Base-by-base conservation (phyloP, 2,797 vertebrate genomes). In the Otus scops region DNA sequence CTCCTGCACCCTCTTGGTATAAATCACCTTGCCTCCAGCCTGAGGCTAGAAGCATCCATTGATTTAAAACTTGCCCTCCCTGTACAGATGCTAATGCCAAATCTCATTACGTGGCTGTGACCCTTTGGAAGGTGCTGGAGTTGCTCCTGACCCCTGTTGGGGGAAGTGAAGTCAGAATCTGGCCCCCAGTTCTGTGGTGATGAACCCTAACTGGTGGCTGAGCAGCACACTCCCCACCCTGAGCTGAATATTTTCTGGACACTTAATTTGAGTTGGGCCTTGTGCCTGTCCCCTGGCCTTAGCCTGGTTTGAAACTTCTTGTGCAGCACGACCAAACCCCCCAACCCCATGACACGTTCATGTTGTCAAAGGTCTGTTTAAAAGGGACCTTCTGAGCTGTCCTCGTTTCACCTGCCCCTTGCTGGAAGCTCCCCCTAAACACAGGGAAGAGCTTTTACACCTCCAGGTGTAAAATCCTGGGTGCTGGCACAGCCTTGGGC, bases 71-170 rank as follows among this genome's bases (percentile, higher is more conserved):
- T 16, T 59, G 20, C 2, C 30, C 93, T 83, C 50, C 34, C 60
- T 15, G 3, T n/a, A n/a, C 20, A 26, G 20, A 22, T 8, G 5
- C 43, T 51, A 7, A 51, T 38, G 45, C 20, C n/a, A 20, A 18
- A 5, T 14, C 39, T 8, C 48, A 16, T 23, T 27, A 12, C 0
- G 0, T 30, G 50, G 24, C 54, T 51, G 67, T 48, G 3, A 1
- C 50, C 24, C 50, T 80, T 8, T 23, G 20, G 69, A 70, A 48
- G 48, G 41, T 43, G 67, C 67, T 71, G 75, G 75, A 56, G 57
- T 4, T 47, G 68, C 26, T 74, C n/a, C 68, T 78, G 68, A 9
- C 15, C 45, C 13, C 2, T 32, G 1, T 0, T 22, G 74, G 70
- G n/a, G 20, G 26, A 65, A 30, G 38, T 5, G 28, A 21, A 38